Percentiles rank a stretch among this genome's conserved stretches.
Conservation (phyloP, 2,797 vertebrate species). For the Sternotherus odoratus region DNA sequence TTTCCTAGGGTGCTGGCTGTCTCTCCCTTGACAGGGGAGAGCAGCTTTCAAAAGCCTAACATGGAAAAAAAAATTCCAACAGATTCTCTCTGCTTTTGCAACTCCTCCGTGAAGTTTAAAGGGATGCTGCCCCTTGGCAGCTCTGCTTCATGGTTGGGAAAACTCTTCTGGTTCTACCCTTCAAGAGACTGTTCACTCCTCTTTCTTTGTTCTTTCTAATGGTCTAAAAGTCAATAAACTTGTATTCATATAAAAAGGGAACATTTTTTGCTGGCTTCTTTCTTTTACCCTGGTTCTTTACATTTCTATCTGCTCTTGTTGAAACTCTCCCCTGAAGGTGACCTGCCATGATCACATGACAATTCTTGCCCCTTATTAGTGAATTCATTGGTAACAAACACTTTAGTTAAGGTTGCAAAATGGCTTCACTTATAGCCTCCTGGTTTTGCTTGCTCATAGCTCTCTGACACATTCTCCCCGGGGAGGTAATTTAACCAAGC, state of each 20-base stretch:
- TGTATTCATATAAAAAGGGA: conserved; percentile 82
- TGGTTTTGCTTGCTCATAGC: conserved; percentile 37
- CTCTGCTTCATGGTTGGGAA: conserved; percentile 40
- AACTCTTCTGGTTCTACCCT: conserved; percentile 67
- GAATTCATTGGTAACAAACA: background rate
- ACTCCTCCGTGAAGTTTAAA: conserved; percentile 59
- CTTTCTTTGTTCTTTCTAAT: conserved; percentile 86
- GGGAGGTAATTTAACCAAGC: background rate
- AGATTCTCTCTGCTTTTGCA: conserved; percentile 61
- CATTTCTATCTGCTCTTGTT: background rate
- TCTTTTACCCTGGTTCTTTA: background rate
- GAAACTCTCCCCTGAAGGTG: background rate
- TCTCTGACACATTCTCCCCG: background rate
- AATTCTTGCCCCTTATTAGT: background rate
- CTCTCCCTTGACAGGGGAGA: conserved; percentile 12
- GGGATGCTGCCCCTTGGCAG: conserved; percentile 66
- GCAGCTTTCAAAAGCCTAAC: conserved; percentile 39
- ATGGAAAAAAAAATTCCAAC: conserved; percentile 22
- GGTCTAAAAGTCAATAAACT: conserved; percentile 84
- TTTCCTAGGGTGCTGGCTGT: background rate
- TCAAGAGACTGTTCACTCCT: conserved; percentile 78
- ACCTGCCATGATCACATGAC: background rate
- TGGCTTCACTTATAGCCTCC: background rate
- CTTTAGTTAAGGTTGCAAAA: background rate
- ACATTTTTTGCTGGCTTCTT: conserved; percentile 34